phyloP scores from a whole-genome alignment of 2,888 invertebrate genomes.

The Rhagium mordax region DNA sequence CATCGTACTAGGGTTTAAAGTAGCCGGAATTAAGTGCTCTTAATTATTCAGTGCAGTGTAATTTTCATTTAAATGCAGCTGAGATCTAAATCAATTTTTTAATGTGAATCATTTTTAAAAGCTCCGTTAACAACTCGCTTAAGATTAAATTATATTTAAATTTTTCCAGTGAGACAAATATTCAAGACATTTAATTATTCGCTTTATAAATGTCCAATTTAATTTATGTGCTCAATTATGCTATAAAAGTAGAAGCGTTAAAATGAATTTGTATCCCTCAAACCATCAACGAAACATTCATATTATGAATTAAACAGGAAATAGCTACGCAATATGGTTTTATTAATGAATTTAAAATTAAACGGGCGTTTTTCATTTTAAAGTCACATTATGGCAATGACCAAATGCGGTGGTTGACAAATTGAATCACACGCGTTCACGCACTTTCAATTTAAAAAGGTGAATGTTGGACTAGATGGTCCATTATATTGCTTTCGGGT shows the following conservation, averaged over 20 bases:
- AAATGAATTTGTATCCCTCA: background rate
- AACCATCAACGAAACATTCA: background rate
- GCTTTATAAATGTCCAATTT: background rate
- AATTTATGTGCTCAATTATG: background rate
- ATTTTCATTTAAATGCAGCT: background rate
- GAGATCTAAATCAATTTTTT: background rate
- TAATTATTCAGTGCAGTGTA: background rate
- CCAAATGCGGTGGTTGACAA: slow-evolving; percentile 12
- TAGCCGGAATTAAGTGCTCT: background rate
- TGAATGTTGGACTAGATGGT: slow-evolving; percentile 3
- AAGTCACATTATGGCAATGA: background rate
- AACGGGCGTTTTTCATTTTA: slow-evolving; percentile 1
- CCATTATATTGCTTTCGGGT: slow-evolving; percentile 10
- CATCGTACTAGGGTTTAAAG: background rate
- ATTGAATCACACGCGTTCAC: slow-evolving; percentile 13
- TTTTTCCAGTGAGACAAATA: background rate
- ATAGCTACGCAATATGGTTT: background rate
- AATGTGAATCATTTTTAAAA: background rate
- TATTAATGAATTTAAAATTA: slow-evolving; percentile 6
- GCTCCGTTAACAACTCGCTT: background rate
- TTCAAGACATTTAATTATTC: background rate
- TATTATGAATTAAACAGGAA: slow-evolving; percentile 3
- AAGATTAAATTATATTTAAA: background rate
- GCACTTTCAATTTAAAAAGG: slow-evolving; percentile 16
- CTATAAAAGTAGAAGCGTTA: background rate